A percentile compares a stretch with the other conserved stretches of the same genome.
Conservation (phyloP, 1,140 invertebrate genomes). For the Geopemphigus sp. region DNA sequence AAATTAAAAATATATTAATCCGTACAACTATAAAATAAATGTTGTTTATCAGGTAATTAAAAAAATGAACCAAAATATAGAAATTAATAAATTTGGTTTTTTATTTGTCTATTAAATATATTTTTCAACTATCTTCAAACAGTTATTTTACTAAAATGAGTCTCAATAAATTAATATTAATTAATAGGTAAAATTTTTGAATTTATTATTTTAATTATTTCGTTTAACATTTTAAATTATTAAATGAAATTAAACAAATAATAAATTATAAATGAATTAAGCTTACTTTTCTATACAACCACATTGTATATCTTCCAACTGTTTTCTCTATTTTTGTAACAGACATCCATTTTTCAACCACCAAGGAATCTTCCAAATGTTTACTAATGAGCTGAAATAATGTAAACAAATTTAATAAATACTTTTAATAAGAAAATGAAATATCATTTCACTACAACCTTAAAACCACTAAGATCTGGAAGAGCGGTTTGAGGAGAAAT, state of each 20-base stretch:
- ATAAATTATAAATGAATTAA: not conserved
- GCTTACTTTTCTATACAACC: conserved; percentile 70
- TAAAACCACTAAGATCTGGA: conserved; percentile 77
- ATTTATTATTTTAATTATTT: no score
- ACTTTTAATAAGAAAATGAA: conserved; percentile 17
- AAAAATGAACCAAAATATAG: no score
- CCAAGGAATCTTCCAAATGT: conserved; percentile 65
- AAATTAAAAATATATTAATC: not conserved
- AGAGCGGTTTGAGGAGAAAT: conserved; percentile 75
- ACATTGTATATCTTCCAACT: conserved; percentile 83
- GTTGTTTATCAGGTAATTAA: no score
- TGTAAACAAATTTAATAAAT: conserved; percentile 19
- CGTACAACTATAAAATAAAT: not conserved
- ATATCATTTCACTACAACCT: conserved; percentile 57
- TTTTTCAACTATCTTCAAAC: no score
- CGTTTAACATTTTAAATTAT: not conserved
- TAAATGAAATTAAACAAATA: not conserved
- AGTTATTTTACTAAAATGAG: no score
- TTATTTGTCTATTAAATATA: no score
- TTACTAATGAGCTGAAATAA: conserved; percentile 58
- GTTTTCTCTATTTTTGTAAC: conserved; percentile 70
- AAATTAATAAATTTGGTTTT: no score
- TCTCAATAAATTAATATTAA: no score
- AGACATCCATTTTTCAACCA: conserved; percentile 73
- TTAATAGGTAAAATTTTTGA: no score